phyloP scores from a whole-genome alignment of 2,797 vertebrate genomes.

The Luscinia megarhynchos region DNA sequence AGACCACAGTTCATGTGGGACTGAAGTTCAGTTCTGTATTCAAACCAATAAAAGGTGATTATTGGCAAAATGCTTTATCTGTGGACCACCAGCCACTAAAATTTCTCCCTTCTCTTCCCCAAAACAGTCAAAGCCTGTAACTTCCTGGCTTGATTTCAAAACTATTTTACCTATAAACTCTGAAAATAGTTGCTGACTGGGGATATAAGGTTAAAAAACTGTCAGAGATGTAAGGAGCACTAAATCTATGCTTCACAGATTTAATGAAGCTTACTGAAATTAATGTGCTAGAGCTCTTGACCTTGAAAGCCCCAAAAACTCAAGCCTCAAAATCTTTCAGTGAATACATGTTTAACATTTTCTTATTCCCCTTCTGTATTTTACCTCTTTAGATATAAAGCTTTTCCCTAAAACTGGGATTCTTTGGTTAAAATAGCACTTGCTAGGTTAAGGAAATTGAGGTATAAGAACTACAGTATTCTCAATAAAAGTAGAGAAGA shows the following conservation, averaged over 20 bases:
- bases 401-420: neutral
- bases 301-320: neutral
- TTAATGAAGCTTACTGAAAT: neutral
- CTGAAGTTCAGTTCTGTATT: neutral
- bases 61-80: neutral
- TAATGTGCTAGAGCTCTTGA: neutral
- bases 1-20: accelerated
- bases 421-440: neutral
- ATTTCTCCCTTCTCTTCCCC: neutral
- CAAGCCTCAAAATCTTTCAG: neutral
- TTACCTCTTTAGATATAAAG: neutral
- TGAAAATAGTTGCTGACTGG: neutral
- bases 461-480: neutral
- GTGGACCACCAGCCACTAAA: neutral
- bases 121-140: neutral
- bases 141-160: neutral
- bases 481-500: neutral
- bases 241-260: neutral
- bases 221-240: neutral
- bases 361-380: neutral
- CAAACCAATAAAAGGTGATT: neutral
- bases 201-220: neutral
- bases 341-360: neutral
- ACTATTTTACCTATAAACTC: neutral
- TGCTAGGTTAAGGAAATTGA: neutral